Percentiles rank a stretch among this genome's conserved stretches.
Evolutionary conservation across 2,888 invertebrate species (phyloP).

Genomic region (Leucoma salicis): DNA sequence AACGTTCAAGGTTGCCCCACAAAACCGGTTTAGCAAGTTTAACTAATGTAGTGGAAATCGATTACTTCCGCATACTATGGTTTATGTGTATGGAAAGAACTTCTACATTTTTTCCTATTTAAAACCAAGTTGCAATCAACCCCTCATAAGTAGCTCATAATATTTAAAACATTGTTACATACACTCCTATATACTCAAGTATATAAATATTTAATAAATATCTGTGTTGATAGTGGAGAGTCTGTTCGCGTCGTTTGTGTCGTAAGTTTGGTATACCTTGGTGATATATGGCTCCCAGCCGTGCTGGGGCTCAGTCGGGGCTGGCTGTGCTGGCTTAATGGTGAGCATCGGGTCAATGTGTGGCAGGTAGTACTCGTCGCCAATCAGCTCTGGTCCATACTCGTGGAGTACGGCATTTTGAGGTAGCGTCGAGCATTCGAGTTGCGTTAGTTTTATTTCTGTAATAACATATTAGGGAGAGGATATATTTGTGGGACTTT

Average conservation of each 20-base stretch:
- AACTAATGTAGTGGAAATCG: no score
- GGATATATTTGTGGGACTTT: neutral
- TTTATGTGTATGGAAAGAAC: no score
- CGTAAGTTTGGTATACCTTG: slow-evolving; percentile 46
- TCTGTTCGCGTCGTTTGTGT: slow-evolving; percentile 38
- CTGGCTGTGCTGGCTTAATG: slow-evolving; percentile 23
- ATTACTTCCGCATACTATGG: no score
- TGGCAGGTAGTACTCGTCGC: slow-evolving; percentile 55
- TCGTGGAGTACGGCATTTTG: slow-evolving; percentile 38
- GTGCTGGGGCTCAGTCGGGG: neutral
- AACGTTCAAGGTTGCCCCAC: no score
- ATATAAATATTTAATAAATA: slow-evolving; percentile 37
- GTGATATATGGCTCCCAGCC: slow-evolving; percentile 56
- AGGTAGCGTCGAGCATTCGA: slow-evolving; percentile 2
- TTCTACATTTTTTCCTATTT: no score
- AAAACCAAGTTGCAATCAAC: neutral
- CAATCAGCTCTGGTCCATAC: slow-evolving; percentile 63
- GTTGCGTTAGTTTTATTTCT: slow-evolving; percentile 3
- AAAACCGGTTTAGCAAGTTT: no score
- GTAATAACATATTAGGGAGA: neutral
- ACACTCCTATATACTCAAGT: neutral
- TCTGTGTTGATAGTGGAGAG: slow-evolving; percentile 53
- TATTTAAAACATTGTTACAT: neutral
- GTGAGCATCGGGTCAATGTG: slow-evolving; percentile 70
- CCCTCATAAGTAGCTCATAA: neutral